Percentiles rank a stretch among this genome's conserved stretches.
Conservation (phyloP, 2,113 vertebrate species). For the Albula goreensis region DNA sequence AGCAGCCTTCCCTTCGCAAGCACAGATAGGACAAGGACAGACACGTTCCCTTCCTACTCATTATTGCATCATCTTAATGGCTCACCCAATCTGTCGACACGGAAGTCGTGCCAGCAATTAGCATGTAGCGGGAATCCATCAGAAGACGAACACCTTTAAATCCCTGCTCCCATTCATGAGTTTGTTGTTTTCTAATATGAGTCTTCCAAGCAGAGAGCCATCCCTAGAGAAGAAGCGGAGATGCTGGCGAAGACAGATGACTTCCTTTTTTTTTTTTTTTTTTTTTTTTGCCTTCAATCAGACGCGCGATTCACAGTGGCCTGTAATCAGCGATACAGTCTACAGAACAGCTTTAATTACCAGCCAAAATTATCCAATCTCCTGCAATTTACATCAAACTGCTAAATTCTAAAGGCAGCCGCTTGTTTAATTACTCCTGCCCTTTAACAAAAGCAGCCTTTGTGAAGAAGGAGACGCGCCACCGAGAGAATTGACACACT, state of each 20-base stretch:
- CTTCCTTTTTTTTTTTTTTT: conserved; percentile 5
- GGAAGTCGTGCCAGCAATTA: neutral
- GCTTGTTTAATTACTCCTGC: conserved; percentile 35
- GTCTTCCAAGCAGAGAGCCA: neutral
- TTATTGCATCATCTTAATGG: neutral
- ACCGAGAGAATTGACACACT: neutral
- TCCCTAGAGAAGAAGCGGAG: neutral
- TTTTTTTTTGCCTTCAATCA: conserved; percentile 8
- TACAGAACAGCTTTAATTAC: conserved; percentile 40
- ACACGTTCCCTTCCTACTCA: neutral
- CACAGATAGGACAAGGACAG: neutral
- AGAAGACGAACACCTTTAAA: neutral
- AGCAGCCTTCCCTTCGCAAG: neutral
- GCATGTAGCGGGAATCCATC: neutral
- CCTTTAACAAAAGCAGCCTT: conserved; percentile 20
- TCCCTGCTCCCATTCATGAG: neutral
- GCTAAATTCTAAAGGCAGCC: conserved; percentile 30
- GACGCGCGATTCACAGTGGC: conserved; percentile 15
- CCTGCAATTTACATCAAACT: conserved; percentile 30
- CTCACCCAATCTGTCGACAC: neutral
- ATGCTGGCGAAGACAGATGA: conserved; percentile 31
- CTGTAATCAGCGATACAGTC: conserved; percentile 40
- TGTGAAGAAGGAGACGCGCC: neutral
- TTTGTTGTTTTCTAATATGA: neutral
- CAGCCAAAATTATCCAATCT: conserved; percentile 37